Percentiles rank a stretch among this genome's conserved stretches.
These are phyloP conservation scores for Microtus pennsylvanicus DNA, from an alignment of 2,113 vertebrate genomes.

Conservation along the genomic window DNA sequence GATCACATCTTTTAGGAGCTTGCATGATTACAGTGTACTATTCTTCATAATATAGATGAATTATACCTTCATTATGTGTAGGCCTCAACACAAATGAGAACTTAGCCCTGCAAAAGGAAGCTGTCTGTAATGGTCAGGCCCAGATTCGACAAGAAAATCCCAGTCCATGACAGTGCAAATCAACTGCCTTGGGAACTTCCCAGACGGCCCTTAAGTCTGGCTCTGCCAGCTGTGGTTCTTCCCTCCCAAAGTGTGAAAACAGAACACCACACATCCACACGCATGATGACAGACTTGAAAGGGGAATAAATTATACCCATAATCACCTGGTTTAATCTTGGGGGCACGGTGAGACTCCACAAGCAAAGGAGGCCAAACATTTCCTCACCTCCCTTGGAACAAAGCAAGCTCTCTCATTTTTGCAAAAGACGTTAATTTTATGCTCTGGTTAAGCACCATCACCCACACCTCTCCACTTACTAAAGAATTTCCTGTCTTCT, in stretches of 20 bases:
- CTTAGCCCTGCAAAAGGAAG: background rate
- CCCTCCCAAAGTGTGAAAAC: slow-evolving; percentile 45
- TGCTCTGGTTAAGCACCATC: slow-evolving; percentile 13
- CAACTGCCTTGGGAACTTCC: slow-evolving; percentile 11
- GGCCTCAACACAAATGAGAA: background rate
- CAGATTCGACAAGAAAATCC: slow-evolving; percentile 60
- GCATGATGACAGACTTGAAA: slow-evolving; percentile 69
- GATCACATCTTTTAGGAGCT: slow-evolving; percentile 46
- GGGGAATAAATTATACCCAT: slow-evolving; percentile 53
- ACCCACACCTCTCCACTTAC: slow-evolving; percentile 52
- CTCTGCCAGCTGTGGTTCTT: slow-evolving; percentile 17
- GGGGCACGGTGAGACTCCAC: slow-evolving; percentile 2
- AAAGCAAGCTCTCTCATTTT: slow-evolving; percentile 62
- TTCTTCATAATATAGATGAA: slow-evolving; percentile 38
- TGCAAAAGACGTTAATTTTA: slow-evolving; percentile 52
- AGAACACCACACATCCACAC: slow-evolving; percentile 23
- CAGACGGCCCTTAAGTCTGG: background rate
- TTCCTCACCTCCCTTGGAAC: slow-evolving; percentile 61
- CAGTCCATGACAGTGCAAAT: slow-evolving; percentile 36
- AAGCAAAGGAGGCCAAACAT: slow-evolving; percentile 59
- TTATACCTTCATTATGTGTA: slow-evolving; percentile 20
- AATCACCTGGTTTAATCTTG: slow-evolving; percentile 53
- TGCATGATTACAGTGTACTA: slow-evolving; percentile 34
- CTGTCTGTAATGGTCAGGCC: background rate
- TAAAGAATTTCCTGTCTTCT: slow-evolving; percentile 56